Evolutionary conservation across 2,797 vertebrate species (phyloP).

Genomic region (Pteropus rufus): DNA sequence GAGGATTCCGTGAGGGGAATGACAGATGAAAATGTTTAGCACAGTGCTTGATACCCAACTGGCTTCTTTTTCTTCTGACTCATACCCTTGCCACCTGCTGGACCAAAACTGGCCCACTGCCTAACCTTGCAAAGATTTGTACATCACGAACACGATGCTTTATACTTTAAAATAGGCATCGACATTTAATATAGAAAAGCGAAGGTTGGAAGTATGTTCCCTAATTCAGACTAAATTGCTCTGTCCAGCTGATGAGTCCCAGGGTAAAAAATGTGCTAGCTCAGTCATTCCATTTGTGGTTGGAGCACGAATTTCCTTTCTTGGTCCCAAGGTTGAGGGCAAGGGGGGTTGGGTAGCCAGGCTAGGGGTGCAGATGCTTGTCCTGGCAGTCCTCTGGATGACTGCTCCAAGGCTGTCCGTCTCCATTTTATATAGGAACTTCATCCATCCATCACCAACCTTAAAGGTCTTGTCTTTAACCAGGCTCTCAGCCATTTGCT

Average conservation of each 20-base stretch:
- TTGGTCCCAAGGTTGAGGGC: neutral
- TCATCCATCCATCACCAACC: neutral
- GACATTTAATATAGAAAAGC: constrained; percentile 39
- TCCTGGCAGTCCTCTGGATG: neutral
- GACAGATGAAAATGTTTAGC: neutral
- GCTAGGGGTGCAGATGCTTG: neutral
- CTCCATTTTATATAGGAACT: neutral
- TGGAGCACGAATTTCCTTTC: neutral
- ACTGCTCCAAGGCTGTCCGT: neutral
- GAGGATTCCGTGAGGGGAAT: neutral
- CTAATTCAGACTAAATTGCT: constrained; percentile 38
- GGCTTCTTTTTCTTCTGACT: neutral
- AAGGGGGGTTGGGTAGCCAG: neutral
- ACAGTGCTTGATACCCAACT: neutral
- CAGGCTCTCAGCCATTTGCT: constrained; percentile 5
- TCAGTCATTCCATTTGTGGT: neutral
- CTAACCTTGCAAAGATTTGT: neutral
- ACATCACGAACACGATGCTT: neutral
- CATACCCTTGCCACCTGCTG: neutral
- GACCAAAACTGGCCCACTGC: neutral
- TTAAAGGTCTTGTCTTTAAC: neutral
- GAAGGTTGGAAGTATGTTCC: neutral
- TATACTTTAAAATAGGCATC: neutral
- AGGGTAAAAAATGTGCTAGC: neutral
- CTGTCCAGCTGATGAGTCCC: neutral